phyloP scores from a whole-genome alignment of 2,888 invertebrate genomes.

The Drosophila tanythrix region DNA sequence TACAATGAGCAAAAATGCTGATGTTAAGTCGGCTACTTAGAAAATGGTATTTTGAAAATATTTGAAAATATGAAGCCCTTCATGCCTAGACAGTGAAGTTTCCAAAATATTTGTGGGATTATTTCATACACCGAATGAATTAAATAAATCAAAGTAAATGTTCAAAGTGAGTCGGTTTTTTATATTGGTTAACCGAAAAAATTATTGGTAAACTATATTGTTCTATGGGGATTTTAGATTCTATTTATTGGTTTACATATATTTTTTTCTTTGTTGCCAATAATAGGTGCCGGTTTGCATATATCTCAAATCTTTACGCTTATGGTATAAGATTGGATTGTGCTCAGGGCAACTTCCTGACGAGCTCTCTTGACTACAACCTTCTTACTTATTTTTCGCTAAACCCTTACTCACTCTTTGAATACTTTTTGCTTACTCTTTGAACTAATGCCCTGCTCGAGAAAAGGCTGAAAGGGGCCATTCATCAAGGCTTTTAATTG shows the following conservation, averaged over 20 bases:
- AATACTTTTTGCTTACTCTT: neutral
- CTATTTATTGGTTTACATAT: neutral
- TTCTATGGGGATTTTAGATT: neutral
- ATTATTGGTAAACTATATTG: too few species aligned
- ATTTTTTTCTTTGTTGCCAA: neutral
- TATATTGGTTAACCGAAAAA: too few species aligned
- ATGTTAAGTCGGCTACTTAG: too few species aligned
- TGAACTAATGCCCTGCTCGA: conserved; percentile 4
- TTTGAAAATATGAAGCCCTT: neutral
- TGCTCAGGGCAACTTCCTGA: neutral
- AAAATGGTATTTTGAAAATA: too few species aligned
- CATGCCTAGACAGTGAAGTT: neutral
- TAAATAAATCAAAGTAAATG: neutral
- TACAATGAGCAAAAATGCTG: neutral
- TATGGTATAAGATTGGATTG: neutral
- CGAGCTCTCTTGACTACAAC: neutral
- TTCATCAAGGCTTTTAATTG: conserved; percentile 67
- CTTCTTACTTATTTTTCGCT: neutral
- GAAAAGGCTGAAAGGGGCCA: conserved; percentile 9
- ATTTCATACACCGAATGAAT: neutral
- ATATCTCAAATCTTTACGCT: neutral
- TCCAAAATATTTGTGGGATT: neutral
- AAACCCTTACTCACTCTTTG: neutral
- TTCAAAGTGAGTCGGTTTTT: neutral
- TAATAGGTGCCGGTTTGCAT: neutral